A percentile compares a stretch with the other conserved stretches of the same genome.
Evolutionary conservation across 1,140 invertebrate genomes (phyloP).

Genomic region (Ips typographus): DNA sequence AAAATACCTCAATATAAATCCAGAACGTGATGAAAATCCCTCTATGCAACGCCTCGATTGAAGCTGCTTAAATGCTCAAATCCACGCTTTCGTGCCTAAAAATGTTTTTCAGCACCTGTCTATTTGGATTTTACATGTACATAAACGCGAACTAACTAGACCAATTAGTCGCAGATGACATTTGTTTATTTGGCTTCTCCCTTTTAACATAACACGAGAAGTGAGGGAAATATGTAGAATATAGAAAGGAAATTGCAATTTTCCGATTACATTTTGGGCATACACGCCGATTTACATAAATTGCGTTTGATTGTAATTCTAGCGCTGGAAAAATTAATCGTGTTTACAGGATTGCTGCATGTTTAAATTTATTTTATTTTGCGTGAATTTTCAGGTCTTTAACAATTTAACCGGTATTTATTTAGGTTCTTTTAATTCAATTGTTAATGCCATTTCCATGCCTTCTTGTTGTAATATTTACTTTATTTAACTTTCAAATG

Average conservation of each 20-base stretch:
- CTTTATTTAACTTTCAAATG: no score
- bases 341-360: neutral
- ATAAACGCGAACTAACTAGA: neutral
- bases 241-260: no score
- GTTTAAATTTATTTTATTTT: slow-evolving; percentile 4
- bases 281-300: neutral
- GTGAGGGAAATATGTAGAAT: no score
- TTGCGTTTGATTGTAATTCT: neutral
- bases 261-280: no score
- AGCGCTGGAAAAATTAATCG: slow-evolving; percentile 1
- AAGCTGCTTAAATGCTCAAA: neutral
- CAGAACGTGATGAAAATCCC: neutral
- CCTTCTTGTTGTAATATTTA: no score
- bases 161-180: no score
- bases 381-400: neutral
- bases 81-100: slow-evolving; percentile 1
- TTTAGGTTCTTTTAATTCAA: neutral
- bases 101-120: slow-evolving; percentile 12
- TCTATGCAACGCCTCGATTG: neutral
- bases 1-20: neutral
- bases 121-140: slow-evolving; percentile 6
- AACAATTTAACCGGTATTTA: neutral
- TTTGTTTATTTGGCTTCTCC: no score
- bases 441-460: no score
- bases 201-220: no score